phyloP scores from a whole-genome alignment of 2,888 invertebrate species.

The Ophioninae sp. region DNA sequence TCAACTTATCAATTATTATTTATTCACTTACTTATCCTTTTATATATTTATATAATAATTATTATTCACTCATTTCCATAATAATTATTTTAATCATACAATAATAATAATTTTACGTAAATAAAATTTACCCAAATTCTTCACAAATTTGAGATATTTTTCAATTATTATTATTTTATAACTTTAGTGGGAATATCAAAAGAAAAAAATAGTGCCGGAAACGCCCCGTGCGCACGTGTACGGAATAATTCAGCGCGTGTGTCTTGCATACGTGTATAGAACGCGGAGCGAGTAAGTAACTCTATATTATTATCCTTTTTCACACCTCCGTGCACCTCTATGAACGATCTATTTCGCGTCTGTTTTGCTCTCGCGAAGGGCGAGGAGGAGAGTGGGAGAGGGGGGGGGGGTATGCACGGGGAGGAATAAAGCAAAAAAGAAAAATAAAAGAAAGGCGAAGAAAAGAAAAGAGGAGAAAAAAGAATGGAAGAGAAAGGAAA shows the following conservation, averaged over 20 bases:
- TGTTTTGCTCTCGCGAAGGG: constrained; percentile 20
- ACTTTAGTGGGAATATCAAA: no score
- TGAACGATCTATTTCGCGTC: constrained; percentile 55
- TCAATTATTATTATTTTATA: no score
- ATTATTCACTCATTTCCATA: no score
- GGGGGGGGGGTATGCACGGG: not conserved
- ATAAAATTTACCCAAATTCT: no score
- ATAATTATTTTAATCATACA: no score
- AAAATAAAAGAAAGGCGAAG: not conserved
- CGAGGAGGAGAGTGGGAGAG: not conserved
- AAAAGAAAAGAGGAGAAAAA: not conserved
- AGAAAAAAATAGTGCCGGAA: not conserved
- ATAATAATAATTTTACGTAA: no score
- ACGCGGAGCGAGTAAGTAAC: constrained; percentile 70
- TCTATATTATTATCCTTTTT: constrained; percentile 81
- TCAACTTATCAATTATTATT: no score
- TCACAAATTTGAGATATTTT: no score
- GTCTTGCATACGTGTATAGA: constrained; percentile 28
- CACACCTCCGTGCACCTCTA: constrained; percentile 79
- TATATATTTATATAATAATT: no score
- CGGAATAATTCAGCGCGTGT: constrained; percentile 54
- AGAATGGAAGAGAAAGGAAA: not conserved
- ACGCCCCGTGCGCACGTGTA: constrained; percentile 24
- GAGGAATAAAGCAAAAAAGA: not conserved
- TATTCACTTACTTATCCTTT: no score